phyloP scores from a whole-genome alignment of 2,888 invertebrate species.

The Plebejus anna region DNA sequence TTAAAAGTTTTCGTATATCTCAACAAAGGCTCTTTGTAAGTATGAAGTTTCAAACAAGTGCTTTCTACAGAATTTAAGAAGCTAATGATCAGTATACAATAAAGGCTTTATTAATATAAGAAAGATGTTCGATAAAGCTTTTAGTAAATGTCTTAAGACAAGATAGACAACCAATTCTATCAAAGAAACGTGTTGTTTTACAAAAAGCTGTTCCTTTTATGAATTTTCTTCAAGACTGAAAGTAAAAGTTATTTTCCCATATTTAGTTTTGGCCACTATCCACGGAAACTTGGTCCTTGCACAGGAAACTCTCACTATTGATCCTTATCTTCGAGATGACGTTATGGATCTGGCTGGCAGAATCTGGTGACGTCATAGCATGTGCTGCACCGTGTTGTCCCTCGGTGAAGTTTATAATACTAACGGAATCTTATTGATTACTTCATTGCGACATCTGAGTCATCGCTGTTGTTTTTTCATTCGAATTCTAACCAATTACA shows the following conservation, averaged over 20 bases:
- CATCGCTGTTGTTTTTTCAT: neutral
- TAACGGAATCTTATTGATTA: neutral
- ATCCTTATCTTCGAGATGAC: neutral
- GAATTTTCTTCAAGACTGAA: neutral
- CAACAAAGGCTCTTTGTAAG: neutral
- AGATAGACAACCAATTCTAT: neutral
- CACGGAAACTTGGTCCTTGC: neutral
- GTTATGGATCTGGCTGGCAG: neutral
- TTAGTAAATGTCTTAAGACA: neutral
- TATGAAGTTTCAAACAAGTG: neutral
- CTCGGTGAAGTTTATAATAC: neutral
- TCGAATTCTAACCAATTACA: no score
- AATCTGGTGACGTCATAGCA: neutral
- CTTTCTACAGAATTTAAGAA: neutral
- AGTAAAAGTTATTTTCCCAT: neutral
- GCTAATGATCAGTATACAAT: neutral
- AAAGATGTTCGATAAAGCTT: neutral
- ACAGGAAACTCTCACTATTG: neutral
- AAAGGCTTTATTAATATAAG: neutral
- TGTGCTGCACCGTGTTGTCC: neutral
- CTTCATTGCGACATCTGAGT: neutral
- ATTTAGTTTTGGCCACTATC: neutral
- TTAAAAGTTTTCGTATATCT: neutral
- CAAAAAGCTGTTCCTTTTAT: neutral
- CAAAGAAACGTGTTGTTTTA: neutral